Evolutionary conservation across 2,113 vertebrate genomes (phyloP), one percentile per base, ranked within the genome.

Genomic region (Megaceryle maxima): DNA sequence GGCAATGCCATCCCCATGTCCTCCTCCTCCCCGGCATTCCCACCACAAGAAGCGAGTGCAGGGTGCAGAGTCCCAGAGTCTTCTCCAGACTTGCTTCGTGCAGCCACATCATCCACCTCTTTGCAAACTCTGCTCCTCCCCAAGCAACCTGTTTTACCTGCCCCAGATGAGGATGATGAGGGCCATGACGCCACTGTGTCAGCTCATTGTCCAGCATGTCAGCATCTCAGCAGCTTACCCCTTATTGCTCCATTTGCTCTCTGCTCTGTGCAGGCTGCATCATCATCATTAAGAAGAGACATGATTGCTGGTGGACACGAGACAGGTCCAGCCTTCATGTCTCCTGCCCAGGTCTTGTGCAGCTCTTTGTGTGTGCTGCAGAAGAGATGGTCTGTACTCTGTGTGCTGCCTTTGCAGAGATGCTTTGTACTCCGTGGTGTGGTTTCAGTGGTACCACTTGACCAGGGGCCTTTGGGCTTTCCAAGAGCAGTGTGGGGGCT

Each of bases 1-100:
- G 79, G 33, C 68, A 75, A 3, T 11, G 44, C 22, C 50, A 25
- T 11, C 11, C 35, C 59, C 2, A 0, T 41, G 41, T 6, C 24
- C 39, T 44, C 43, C 68, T 80, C 46, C 39, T 31, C 9, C 35
- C 18, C 33, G 31, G 20, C 29, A 24, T 59, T 16, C 41, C 28
- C 70, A 28, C 24, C 37, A 2, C 0, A 1, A 31, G 12, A 13
- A 43, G 21, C 33, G 16, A 56, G 18, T 2, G 7, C 59, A 73
- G 51, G 59, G 18, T 33, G 37, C 48, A 41, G 57, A 77, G 19
- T 59, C 26, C 31, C 68, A 50, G 44, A 60, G 22, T 18, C 37
- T 11, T 37, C 57, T 15, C 31, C 57, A 39, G 2, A 31, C n/a
- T 26, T 77, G 44, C 31, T 1, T 10, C 14, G 35, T 51, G 16